Evolutionary conservation across 1,140 invertebrate genomes (phyloP).

Genomic region (Leptopilina boulardi): DNA sequence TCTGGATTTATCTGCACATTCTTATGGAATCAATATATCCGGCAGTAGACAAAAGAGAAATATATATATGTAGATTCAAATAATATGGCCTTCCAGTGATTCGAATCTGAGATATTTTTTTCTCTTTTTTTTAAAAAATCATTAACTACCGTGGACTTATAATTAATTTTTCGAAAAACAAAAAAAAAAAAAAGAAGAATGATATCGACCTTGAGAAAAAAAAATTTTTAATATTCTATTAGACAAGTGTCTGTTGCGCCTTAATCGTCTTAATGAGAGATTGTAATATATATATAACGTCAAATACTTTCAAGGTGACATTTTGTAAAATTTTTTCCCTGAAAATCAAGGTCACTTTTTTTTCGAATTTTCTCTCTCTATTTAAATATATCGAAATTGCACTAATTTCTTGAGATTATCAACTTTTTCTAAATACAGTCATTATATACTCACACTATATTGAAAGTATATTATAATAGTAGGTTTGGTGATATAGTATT

Average conservation of each 20-base stretch:
- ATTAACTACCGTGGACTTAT: background rate
- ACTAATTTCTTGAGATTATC: background rate
- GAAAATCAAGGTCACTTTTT: slow-evolving; percentile 10
- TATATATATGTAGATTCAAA: no score
- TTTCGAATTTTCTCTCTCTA: background rate
- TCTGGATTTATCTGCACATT: background rate
- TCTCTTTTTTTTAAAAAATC: background rate
- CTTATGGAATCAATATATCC: slow-evolving; percentile 4
- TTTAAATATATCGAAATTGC: background rate
- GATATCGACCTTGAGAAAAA: background rate
- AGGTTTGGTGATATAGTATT: background rate
- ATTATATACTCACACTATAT: background rate
- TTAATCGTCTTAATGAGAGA: background rate
- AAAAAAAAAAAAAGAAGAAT: background rate
- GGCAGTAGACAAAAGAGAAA: background rate
- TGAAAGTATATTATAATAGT: background rate
- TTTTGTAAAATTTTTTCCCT: background rate
- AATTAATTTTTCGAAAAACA: background rate
- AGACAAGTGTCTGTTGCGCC: background rate
- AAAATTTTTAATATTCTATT: background rate
- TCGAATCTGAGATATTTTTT: no score
- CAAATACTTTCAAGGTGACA: slow-evolving; percentile 1
- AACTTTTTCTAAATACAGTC: background rate
- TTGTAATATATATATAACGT: background rate
- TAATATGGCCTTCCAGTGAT: no score